Conservation (phyloP, 2,113 vertebrate species). For the Maccullochella peelii region DNA sequence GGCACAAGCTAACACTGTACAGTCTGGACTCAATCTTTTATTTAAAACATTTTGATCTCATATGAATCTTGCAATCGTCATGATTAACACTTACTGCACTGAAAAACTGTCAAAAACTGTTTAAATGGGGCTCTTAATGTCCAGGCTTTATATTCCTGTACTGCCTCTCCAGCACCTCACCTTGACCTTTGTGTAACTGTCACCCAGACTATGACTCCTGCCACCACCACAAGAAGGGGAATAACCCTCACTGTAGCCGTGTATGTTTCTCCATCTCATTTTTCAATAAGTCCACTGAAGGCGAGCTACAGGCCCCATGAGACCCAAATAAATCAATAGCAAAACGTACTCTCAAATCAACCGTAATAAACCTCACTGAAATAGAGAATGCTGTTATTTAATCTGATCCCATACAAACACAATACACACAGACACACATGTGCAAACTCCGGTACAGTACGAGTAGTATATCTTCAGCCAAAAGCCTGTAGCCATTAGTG, state of each 20-base stretch:
- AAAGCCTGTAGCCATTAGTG: constrained; percentile 8
- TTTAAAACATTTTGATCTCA: background rate
- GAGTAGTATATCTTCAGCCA: background rate
- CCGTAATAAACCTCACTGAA: constrained; percentile 65
- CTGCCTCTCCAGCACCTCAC: constrained; percentile 8
- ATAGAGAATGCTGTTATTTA: constrained; percentile 55
- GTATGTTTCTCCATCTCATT: constrained; percentile 57
- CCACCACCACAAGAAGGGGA: constrained; percentile 6
- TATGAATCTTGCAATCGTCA: background rate
- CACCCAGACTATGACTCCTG: constrained; percentile 36
- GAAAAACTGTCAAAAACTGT: background rate
- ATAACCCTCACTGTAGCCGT: constrained; percentile 20
- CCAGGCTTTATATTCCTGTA: constrained; percentile 7
- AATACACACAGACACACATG: constrained; percentile 3
- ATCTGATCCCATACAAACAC: constrained; percentile 41
- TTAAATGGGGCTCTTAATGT: background rate
- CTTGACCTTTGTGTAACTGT: constrained; percentile 45
- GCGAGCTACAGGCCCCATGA: constrained; percentile 42
- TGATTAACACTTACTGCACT: background rate
- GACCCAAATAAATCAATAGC: constrained; percentile 82
- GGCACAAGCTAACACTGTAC: background rate
- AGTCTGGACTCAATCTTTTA: background rate
- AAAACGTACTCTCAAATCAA: constrained; percentile 72
- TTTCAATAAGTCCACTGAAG: constrained; percentile 68
- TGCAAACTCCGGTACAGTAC: background rate